Conservation (phyloP, 2,797 vertebrate genomes). For the Squalus acanthias region DNA sequence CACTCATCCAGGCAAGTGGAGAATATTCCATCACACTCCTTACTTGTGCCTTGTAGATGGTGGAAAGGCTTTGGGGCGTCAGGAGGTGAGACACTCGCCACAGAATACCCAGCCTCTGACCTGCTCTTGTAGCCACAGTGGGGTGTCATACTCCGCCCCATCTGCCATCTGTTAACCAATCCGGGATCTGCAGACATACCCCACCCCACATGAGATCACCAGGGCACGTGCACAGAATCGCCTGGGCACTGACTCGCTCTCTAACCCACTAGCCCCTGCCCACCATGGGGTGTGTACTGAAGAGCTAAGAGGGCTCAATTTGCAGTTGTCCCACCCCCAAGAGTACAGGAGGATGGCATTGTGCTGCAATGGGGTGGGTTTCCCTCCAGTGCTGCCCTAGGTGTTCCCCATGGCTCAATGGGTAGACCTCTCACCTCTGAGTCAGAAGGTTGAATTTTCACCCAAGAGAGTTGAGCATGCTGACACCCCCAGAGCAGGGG, state of each 20-base stretch:
- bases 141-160: neutral
- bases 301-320: neutral
- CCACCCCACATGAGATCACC: no score
- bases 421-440: neutral
- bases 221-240: neutral
- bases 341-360: neutral
- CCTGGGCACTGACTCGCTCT: neutral
- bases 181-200: neutral
- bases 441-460: neutral
- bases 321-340: no score
- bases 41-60: no score
- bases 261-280: neutral
- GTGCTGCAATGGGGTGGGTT: no score
- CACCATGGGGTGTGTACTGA: neutral
- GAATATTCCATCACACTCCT: no score
- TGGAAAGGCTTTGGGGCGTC: no score
- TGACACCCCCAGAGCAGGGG: neutral
- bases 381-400: neutral
- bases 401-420: neutral
- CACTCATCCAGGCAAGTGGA: no score
- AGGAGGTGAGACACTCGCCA: no score
- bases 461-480: neutral
- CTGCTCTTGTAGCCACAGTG: no score
- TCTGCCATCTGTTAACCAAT: neutral
- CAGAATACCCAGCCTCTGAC: no score